Conservation (phyloP, 2,113 vertebrate species). For the Sterrhoptilus dennistouni region DNA sequence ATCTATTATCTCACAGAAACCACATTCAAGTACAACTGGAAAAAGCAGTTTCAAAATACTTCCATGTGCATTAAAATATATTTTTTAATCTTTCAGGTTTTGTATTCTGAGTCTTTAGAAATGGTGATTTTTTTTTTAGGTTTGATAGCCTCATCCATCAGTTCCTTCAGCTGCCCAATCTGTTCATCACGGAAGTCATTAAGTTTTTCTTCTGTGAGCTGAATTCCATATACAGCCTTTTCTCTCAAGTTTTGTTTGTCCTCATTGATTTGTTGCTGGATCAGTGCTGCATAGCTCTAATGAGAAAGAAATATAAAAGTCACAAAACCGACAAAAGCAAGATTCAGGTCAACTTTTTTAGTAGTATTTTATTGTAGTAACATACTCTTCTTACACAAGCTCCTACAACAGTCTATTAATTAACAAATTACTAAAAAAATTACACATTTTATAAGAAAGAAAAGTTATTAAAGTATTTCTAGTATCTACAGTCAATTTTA, state of each 20-base stretch:
- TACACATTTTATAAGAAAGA: not conserved
- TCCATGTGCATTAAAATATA: not conserved
- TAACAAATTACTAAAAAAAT: not conserved
- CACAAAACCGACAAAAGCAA: not conserved
- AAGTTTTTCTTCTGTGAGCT: slow-evolving; percentile 81
- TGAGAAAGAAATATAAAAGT: not conserved
- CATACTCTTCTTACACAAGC: not conserved
- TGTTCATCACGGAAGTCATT: slow-evolving; percentile 85
- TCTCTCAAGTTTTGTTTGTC: slow-evolving; percentile 13
- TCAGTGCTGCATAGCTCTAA: slow-evolving; percentile 74
- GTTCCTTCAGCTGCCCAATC: slow-evolving; percentile 87
- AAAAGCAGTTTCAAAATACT: not conserved
- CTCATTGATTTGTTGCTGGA: slow-evolving; percentile 79
- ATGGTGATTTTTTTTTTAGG: slow-evolving; percentile 78
- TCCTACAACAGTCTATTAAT: not conserved
- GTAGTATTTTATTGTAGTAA: not conserved
- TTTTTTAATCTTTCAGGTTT: not conserved
- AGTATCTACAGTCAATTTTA: not conserved
- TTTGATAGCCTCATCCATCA: slow-evolving; percentile 91
- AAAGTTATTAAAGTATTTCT: not conserved
- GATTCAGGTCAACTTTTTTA: not conserved
- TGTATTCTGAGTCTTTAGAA: slow-evolving; percentile 68
- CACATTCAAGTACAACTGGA: not conserved
- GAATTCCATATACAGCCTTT: slow-evolving; percentile 71
- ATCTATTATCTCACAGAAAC: not conserved